phyloP scores from a whole-genome alignment of 2,113 vertebrate species.

The Corydoras maculifer region DNA sequence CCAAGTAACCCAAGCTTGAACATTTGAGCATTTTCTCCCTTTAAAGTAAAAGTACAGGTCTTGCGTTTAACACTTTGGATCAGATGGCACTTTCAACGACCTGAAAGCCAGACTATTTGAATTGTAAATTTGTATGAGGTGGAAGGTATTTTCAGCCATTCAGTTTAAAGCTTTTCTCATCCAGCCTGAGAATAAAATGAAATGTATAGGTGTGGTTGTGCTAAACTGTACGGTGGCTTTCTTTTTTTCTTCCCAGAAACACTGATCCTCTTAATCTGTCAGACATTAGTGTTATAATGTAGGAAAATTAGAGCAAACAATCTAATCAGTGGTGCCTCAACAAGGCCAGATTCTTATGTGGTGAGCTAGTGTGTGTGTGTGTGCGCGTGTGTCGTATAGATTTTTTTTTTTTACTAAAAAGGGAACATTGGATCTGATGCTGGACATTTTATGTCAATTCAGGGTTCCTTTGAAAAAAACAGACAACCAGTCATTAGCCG shows the following conservation, averaged over 20 bases:
- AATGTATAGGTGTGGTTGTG: neutral
- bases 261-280: no score
- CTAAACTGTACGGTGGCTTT: no score
- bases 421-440: constrained; percentile 4
- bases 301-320: no score
- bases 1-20: no score
- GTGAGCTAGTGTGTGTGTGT: neutral
- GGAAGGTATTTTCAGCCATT: neutral
- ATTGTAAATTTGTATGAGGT: neutral
- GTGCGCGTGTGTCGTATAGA: neutral
- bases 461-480: constrained; percentile 25
- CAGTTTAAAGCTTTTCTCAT: neutral
- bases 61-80: neutral
- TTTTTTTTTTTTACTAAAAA: neutral
- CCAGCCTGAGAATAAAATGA: neutral
- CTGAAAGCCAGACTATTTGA: constrained; percentile 7
- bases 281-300: no score
- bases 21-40: no score
- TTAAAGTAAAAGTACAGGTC: neutral
- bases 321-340: constrained; percentile 13
- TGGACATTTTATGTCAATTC: constrained; percentile 21
- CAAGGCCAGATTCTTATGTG: neutral
- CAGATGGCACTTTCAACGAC: neutral
- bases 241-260: no score
- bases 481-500: constrained; percentile 25